Evolutionary conservation across 2,888 invertebrate genomes (phyloP), one percentile per base, ranked within the genome.

Genomic region (Ormia ochracea): DNA sequence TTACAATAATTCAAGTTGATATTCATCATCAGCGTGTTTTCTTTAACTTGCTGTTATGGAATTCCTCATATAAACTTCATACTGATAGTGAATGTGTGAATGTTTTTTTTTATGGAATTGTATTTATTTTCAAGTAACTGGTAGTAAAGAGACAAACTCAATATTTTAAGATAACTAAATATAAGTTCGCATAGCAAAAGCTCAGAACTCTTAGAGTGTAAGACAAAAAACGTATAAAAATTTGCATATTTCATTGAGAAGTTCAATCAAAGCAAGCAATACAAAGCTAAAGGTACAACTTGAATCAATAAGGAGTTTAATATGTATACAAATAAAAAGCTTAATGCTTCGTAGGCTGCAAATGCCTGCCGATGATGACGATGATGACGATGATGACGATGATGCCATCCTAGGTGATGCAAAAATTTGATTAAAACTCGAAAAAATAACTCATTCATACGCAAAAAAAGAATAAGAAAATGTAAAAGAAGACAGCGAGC

Each of bases 201-300:
- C 45, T 69, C 66, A 58, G 66, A 80, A 77, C 54, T 66, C 52
- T 54, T 26, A 45, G 41, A 52, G 58, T 61, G 31, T 52, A 54
- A 74, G 38, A 72, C 65, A 70, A 63, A 58, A 59, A 52, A 23
- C 6, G 14, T 23, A 38, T 4, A 72, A 83, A 85, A 85, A 87
- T 86, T 86, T 88, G 86, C 88, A 88, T 88, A 88, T 88, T 87
- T 88, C 87, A 87, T 88, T 87, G 88, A 87, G 87, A 84, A 87
- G 86, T 86, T 87, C 85, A 87, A 86, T 86, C 86, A 87, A 81
- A 81, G 45, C 63, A 54, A 59, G 45, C 17, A 74, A 61, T 48
- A 48, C 54, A 50, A 69, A 75, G 54, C 31, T 54, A 63, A 76
- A 54, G 36, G 61, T 48, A 58, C 36, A 17, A 65, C 38, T 45